Conservation (phyloP, 2,113 vertebrate species). For the Gymnocephalus cernua region DNA sequence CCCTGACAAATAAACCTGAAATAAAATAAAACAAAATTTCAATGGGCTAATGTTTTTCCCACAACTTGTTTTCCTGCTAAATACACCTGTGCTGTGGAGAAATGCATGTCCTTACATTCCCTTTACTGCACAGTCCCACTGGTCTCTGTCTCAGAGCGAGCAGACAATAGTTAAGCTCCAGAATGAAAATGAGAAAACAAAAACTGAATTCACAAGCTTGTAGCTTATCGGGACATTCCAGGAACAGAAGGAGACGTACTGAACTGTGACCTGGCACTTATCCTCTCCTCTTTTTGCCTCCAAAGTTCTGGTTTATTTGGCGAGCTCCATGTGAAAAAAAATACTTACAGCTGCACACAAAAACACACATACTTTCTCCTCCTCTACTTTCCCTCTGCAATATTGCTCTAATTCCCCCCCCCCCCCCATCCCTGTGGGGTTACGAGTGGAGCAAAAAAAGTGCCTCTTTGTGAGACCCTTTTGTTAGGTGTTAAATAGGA, state of each 20-base stretch:
- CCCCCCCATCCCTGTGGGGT: neutral
- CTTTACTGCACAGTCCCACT: conserved; percentile 20
- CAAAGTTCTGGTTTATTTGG: conserved; percentile 44
- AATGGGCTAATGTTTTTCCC: conserved; percentile 21
- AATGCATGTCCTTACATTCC: conserved; percentile 13
- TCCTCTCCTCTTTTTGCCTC: conserved; percentile 22
- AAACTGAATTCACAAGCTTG: conserved; percentile 31
- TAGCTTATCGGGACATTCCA: conserved; percentile 59
- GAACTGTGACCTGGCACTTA: conserved; percentile 58
- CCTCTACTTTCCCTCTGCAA: neutral
- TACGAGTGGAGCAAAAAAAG: neutral
- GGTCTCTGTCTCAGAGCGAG: conserved; percentile 22
- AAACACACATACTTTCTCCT: conserved; percentile 12
- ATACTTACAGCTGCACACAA: conserved; percentile 3
- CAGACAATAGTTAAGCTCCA: conserved; percentile 36
- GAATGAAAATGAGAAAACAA: conserved; percentile 33
- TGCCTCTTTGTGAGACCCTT: conserved; percentile 3
- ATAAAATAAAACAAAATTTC: conserved; percentile 6
- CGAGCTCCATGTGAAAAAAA: conserved; percentile 4
- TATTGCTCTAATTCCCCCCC: neutral
- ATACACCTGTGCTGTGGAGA: conserved; percentile 15
- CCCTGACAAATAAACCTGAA: too few species aligned
- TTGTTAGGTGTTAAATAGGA: conserved; percentile 43
- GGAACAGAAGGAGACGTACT: conserved; percentile 31
- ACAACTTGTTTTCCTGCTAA: conserved; percentile 34